Conservation (phyloP, 2,113 vertebrate species). For the Urocynchramus pylzowi region DNA sequence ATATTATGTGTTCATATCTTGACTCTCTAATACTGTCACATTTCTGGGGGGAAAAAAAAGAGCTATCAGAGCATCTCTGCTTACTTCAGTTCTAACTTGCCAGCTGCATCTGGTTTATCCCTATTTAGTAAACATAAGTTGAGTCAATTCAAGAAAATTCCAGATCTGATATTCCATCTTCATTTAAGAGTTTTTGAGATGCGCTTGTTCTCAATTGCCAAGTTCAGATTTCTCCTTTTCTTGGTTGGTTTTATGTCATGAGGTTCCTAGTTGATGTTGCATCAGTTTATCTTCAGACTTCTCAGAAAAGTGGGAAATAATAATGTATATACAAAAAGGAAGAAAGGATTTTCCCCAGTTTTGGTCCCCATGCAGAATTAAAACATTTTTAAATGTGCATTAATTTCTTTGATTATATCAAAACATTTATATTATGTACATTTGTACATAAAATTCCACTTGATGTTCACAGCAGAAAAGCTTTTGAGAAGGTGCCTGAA, state of each 20-base stretch:
- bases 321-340: background rate
- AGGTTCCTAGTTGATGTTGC: background rate
- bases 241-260: background rate
- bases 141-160: background rate
- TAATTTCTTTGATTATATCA: background rate
- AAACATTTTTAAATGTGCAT: background rate
- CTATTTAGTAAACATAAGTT: background rate
- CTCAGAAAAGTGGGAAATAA: background rate
- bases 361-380: background rate
- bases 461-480: background rate
- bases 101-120: background rate
- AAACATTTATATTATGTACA: background rate
- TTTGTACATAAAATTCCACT: background rate
- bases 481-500: background rate
- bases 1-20: background rate
- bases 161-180: background rate
- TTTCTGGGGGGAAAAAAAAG: accelerated
- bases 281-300: background rate
- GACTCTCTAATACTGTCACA: background rate
- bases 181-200: background rate
- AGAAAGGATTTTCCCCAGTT: background rate
- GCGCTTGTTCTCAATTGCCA: background rate
- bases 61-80: background rate
- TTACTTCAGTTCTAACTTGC: background rate
- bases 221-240: background rate